A percentile compares a stretch with the other conserved stretches of the same genome.
Evolutionary conservation across 2,113 vertebrate species (phyloP).

Genomic region (Xyliphius kryptos): DNA sequence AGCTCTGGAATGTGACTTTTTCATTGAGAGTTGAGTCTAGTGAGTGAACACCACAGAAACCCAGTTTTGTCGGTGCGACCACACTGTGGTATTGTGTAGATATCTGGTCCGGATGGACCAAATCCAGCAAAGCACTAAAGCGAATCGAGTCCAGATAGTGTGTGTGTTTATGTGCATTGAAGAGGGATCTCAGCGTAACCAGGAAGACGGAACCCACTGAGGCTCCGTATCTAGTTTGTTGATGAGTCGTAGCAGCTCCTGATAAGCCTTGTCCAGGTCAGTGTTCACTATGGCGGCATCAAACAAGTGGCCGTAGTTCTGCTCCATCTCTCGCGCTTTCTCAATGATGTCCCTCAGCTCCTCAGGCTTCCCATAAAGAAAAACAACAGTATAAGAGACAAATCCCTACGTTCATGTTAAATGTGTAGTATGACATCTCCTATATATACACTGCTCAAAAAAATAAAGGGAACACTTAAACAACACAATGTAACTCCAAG

Average conservation of each 20-base stretch:
- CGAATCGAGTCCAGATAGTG: background rate
- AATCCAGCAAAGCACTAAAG: no score
- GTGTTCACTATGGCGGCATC: constrained; percentile 91
- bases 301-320: constrained; percentile 93
- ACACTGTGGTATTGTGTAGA: background rate
- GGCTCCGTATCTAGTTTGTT: constrained; percentile 98
- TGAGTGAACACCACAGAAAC: constrained; percentile 6
- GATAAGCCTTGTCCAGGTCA: constrained; percentile 88
- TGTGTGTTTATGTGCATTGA: background rate
- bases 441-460: no score
- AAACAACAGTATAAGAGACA: background rate
- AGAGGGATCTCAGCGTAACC: constrained; percentile 71
- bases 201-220: constrained; percentile 95
- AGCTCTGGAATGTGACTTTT: constrained; percentile 40
- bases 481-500: no score
- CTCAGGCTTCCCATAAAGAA: constrained; percentile 74
- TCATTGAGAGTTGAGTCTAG: constrained; percentile 17
- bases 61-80: constrained; percentile 1
- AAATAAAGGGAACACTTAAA: no score
- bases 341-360: constrained; percentile 96
- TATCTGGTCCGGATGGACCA: background rate
- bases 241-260: constrained; percentile 88
- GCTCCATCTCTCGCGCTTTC: constrained; percentile 96
- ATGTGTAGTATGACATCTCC: no score
- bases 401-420: no score